Evolutionary conservation across 2,888 invertebrate species (phyloP).

Genomic region (Pheosia gnoma): DNA sequence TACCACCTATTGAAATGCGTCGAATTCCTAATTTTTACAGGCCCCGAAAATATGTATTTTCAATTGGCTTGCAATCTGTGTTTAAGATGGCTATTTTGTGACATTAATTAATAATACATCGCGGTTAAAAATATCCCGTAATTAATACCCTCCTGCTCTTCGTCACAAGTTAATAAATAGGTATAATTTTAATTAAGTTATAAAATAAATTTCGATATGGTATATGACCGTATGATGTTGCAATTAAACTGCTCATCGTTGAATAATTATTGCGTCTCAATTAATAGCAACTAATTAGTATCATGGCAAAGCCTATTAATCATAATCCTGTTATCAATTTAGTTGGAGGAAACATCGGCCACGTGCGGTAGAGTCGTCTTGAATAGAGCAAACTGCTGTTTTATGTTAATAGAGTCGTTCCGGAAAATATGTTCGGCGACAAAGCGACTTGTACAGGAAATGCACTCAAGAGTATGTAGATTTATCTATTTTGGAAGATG

Average conservation of each 20-base stretch:
- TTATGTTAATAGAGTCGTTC: constrained; percentile 77
- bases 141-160: not conserved
- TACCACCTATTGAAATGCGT: too few species aligned
- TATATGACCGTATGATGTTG: not conserved
- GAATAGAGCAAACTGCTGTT: constrained; percentile 74
- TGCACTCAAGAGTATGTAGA: constrained; percentile 60
- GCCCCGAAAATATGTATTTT: not conserved
- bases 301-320: constrained; percentile 1
- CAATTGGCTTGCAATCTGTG: not conserved
- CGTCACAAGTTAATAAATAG: not conserved
- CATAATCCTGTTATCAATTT: constrained; percentile 27
- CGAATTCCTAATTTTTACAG: too few species aligned
- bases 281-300: constrained; percentile 9
- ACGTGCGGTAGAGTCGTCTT: constrained; percentile 61
- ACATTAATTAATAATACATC: too few species aligned
- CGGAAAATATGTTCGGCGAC: constrained; percentile 75
- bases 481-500: constrained; percentile 52
- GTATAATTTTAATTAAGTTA: not conserved
- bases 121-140: too few species aligned
- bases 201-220: not conserved
- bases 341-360: constrained; percentile 44
- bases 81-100: too few species aligned
- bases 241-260: not conserved
- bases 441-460: constrained; percentile 82
- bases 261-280: not conserved